phyloP scores from a whole-genome alignment of 2,113 vertebrate genomes.

The Pygoscelis adeliae region DNA sequence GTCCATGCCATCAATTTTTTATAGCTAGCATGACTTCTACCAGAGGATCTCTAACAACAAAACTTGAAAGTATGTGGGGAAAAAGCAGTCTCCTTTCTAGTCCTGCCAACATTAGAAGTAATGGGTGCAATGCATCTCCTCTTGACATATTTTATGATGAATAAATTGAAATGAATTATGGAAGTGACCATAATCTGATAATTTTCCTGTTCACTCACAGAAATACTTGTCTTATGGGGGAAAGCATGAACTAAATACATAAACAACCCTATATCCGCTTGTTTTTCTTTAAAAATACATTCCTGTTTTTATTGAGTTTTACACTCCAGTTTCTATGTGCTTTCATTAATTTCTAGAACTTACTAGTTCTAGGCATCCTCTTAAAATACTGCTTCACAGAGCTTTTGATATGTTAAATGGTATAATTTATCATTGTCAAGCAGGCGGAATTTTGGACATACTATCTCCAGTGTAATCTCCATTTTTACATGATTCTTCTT shows the following conservation, averaged over 20 bases:
- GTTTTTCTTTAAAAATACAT: background rate
- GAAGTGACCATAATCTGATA: background rate
- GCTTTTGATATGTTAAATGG: background rate
- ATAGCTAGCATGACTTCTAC: background rate
- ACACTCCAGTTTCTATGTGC: background rate
- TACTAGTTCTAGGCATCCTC: background rate
- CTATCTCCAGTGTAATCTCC: background rate
- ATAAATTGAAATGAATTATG: background rate
- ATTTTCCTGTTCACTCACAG: background rate
- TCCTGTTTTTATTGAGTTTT: background rate
- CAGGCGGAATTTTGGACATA: background rate
- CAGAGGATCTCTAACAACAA: background rate
- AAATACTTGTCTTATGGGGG: background rate
- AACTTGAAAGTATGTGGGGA: background rate
- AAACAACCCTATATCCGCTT: background rate
- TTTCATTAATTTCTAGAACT: slow-evolving; percentile 2
- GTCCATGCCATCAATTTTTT: background rate
- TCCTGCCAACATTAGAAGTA: background rate
- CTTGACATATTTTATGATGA: background rate
- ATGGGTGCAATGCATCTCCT: background rate
- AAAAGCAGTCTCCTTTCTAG: background rate
- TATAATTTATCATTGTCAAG: slow-evolving; percentile 1
- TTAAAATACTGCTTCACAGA: background rate
- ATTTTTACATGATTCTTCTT: slow-evolving; percentile 6
- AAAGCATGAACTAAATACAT: background rate